A percentile compares a stretch with the other conserved stretches of the same genome.
Conservation (phyloP, 2,888 invertebrate species). For the Mylabris sibirica region DNA sequence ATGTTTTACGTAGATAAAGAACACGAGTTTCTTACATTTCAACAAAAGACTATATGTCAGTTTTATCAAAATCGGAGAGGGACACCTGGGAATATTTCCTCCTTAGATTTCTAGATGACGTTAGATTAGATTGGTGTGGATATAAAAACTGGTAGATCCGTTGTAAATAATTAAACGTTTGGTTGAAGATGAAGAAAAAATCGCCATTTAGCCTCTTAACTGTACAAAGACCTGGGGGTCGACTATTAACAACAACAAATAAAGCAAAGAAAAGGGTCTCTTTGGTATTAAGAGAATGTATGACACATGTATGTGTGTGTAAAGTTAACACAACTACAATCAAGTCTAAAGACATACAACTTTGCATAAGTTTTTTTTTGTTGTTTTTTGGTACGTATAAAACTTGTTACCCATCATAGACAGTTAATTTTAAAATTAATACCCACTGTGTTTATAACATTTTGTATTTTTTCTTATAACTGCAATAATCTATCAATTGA, state of each 20-base stretch:
- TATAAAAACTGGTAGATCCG: not conserved
- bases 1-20: too few relatives aligned
- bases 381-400: not conserved
- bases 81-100: too few relatives aligned
- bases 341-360: not conserved
- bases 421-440: not conserved
- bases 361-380: not conserved
- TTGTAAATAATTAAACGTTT: constrained; percentile 8
- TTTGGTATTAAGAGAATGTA: not conserved
- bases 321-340: not conserved
- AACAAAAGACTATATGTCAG: too few relatives aligned
- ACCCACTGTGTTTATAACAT: not conserved
- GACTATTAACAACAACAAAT: constrained; percentile 8
- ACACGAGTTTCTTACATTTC: too few relatives aligned
- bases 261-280: constrained; percentile 6
- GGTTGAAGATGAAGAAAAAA: not conserved
- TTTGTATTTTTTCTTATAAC: not conserved
- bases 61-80: too few relatives aligned
- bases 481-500: not conserved
- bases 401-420: not conserved
- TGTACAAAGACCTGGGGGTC: constrained; percentile 11
- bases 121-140: not conserved
- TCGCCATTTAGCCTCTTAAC: not conserved
- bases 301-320: not conserved
- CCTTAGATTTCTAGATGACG: too few relatives aligned